Conservation (phyloP, 2,888 invertebrate genomes). For the Trilocha varians region DNA sequence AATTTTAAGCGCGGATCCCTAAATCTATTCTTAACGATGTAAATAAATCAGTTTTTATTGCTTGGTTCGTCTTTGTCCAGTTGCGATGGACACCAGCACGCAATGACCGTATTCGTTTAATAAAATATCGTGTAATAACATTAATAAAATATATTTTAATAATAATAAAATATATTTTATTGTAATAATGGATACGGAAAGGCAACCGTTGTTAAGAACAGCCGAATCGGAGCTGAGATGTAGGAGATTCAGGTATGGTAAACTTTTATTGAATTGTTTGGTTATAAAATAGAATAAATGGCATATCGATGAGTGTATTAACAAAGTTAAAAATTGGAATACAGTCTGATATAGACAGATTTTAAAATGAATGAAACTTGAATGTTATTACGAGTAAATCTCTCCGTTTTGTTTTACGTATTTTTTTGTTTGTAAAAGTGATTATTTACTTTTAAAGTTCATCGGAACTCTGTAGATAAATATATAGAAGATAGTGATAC, state of each 20-base stretch:
- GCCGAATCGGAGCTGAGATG: not conserved
- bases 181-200: constrained; percentile 4
- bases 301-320: no score
- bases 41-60: not conserved
- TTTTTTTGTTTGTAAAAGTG: no score
- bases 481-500: no score
- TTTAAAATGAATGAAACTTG: no score
- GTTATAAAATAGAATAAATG: not conserved
- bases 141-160: not conserved
- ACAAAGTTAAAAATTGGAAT: no score
- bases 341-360: no score
- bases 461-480: no score
- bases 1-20: not conserved
- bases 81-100: not conserved
- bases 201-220: constrained; percentile 2
- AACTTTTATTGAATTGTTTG: not conserved
- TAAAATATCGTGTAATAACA: no score
- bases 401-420: no score
- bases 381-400: no score
- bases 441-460: no score
- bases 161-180: not conserved
- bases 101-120: no score
- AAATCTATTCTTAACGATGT: not conserved
- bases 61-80: not conserved
- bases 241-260: constrained; percentile 5